Percentiles rank a stretch among this genome's conserved stretches.
Evolutionary conservation across 2,113 vertebrate species (phyloP).

Genomic region (Psettodes erumei): DNA sequence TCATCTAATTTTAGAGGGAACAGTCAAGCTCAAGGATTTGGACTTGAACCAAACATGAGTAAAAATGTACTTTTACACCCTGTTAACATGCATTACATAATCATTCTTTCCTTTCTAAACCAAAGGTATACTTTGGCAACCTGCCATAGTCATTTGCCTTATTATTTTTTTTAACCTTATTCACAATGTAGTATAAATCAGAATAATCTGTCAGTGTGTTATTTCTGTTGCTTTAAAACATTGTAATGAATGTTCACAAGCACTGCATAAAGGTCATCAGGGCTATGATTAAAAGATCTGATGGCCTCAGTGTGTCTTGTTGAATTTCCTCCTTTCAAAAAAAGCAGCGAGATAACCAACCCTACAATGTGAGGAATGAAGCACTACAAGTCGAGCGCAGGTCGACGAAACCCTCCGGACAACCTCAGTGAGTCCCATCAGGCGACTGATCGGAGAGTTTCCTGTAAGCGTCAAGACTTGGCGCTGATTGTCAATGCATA

Average conservation of each 20-base stretch:
- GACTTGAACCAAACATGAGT: not conserved
- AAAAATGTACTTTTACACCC: not conserved
- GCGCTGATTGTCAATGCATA: constrained; percentile 60
- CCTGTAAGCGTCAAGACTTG: constrained; percentile 53
- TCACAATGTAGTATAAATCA: not conserved
- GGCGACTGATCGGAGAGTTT: constrained; percentile 48
- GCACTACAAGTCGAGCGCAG: constrained; percentile 1
- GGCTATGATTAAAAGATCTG: not conserved
- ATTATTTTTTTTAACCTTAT: not conserved
- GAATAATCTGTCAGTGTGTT: not conserved
- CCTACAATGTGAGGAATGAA: constrained; percentile 55
- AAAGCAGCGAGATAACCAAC: not conserved
- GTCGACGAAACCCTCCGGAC: not conserved
- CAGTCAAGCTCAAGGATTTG: not conserved
- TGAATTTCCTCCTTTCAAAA: constrained; percentile 29
- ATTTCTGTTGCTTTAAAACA: not conserved
- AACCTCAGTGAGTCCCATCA: not conserved
- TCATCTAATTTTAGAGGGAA: not conserved
- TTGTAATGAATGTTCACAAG: not conserved
- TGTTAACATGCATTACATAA: not conserved
- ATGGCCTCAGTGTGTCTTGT: not conserved
- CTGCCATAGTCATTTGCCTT: not conserved
- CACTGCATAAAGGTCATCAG: not conserved
- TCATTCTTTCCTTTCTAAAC: not conserved
- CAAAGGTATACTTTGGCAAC: not conserved